Evolutionary conservation across 2,888 invertebrate genomes (phyloP).

Genomic region (Drosophila monieri): DNA sequence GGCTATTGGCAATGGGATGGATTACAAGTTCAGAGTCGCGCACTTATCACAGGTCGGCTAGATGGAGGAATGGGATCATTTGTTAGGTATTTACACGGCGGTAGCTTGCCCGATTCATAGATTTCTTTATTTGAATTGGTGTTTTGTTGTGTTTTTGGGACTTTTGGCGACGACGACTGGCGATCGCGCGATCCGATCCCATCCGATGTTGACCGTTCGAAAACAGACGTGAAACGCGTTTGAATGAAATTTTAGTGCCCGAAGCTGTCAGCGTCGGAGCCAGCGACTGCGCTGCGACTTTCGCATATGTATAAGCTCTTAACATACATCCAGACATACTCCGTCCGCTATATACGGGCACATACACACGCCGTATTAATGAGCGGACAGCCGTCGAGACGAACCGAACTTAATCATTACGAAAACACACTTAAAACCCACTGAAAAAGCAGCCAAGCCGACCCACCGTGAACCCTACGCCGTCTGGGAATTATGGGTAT

Average conservation of each 20-base stretch:
- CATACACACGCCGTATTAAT: conserved; percentile 62
- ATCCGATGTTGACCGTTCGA: conserved; percentile 60
- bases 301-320: conserved; percentile 52
- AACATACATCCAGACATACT: conserved; percentile 36
- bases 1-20: neutral
- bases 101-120: conserved; percentile 17
- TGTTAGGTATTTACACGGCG: conserved; percentile 14
- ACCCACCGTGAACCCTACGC: conserved; percentile 48
- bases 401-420: conserved; percentile 60
- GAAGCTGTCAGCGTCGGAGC: conserved; percentile 44
- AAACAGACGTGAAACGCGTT: conserved; percentile 76
- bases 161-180: conserved; percentile 18
- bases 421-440: conserved; percentile 49
- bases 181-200: conserved; percentile 66
- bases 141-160: conserved; percentile 3
- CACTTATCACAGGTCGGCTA: conserved; percentile 40
- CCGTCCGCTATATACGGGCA: conserved; percentile 20
- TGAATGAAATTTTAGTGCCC: conserved; percentile 77
- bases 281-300: conserved; percentile 41
- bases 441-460: conserved; percentile 37
- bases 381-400: conserved; percentile 69
- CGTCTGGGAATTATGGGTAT: conserved; percentile 11
- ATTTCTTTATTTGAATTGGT: conserved; percentile 24
- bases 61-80: neutral
- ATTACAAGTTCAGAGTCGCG: conserved; percentile 27